phyloP scores from a whole-genome alignment of 2,797 vertebrate species.

The Chiloscyllium punctatum region DNA sequence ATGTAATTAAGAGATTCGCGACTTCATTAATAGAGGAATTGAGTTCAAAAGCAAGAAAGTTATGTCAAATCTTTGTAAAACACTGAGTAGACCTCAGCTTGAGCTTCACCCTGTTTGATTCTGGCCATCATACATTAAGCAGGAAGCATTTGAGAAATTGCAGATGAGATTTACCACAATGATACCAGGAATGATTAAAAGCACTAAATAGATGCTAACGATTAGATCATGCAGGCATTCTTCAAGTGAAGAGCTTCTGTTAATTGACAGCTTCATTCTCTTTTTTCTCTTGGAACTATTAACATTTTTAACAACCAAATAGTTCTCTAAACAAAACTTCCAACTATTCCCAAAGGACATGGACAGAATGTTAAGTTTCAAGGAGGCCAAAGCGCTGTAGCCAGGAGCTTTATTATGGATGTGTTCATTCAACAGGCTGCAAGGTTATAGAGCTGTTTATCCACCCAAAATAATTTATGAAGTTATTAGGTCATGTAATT shows the following conservation, averaged over 20 bases:
- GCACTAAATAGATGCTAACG: background rate
- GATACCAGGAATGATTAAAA: background rate
- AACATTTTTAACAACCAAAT: background rate
- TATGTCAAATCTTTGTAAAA: too few species aligned
- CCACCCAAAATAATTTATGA: too few species aligned
- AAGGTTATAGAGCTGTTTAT: too few species aligned
- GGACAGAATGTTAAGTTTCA: background rate
- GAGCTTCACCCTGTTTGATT: background rate
- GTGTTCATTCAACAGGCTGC: too few species aligned
- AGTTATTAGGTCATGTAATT: too few species aligned
- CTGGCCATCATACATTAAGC: background rate
- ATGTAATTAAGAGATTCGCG: too few species aligned
- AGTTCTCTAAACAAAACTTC: background rate
- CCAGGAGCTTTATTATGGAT: too few species aligned
- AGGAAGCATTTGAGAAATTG: background rate
- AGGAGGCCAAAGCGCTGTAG: too few species aligned
- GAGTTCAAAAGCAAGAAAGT: too few species aligned
- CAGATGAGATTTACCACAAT: background rate
- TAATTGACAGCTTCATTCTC: background rate
- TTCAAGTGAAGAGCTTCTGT: background rate
- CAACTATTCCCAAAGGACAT: background rate
- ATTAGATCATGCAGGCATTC: background rate
- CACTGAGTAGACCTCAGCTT: too few species aligned
- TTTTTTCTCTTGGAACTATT: background rate
- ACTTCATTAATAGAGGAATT: too few species aligned